A percentile compares a stretch with the other conserved stretches of the same genome.
phyloP scores from a whole-genome alignment of 2,797 vertebrate genomes.

The Phalloptychus januarius region DNA sequence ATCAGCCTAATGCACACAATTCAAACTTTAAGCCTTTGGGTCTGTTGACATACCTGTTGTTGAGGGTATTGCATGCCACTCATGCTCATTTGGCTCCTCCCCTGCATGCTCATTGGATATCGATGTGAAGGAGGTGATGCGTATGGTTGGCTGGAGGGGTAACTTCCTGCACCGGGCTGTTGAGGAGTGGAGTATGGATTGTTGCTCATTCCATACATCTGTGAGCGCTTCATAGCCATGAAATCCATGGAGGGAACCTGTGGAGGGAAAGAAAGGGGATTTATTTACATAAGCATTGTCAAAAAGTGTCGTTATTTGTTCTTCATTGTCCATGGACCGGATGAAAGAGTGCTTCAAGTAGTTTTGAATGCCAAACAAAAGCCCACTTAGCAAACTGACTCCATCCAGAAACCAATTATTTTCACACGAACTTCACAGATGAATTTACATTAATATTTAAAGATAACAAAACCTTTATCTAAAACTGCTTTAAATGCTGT shows the following conservation, averaged over 20 bases:
- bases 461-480: slow-evolving; percentile 46
- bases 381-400: slow-evolving; percentile 49
- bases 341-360: slow-evolving; percentile 27
- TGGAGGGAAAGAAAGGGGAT: slow-evolving; percentile 28
- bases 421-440: slow-evolving; percentile 51
- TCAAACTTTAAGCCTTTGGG: neutral
- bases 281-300: slow-evolving; percentile 6
- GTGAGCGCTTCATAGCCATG: slow-evolving; percentile 94
- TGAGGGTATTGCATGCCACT: slow-evolving; percentile 91
- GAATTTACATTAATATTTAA: slow-evolving; percentile 63
- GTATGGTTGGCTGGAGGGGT: slow-evolving; percentile 87
- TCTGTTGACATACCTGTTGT: slow-evolving; percentile 85
- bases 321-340: slow-evolving; percentile 18
- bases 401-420: slow-evolving; percentile 53
- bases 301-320: slow-evolving; percentile 14
- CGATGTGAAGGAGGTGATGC: slow-evolving; percentile 88
- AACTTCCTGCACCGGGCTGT: slow-evolving; percentile 83
- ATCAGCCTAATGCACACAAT: neutral
- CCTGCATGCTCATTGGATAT: slow-evolving; percentile 90
- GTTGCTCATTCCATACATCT: slow-evolving; percentile 89
- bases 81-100: slow-evolving; percentile 87
- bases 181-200: slow-evolving; percentile 86
- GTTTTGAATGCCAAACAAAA: slow-evolving; percentile 47
- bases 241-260: slow-evolving; percentile 94
- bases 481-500: neutral